These are phyloP conservation scores for Rhodinocichla rosea DNA, from an alignment of 2,113 vertebrate genomes.

Conservation along the genomic window DNA sequence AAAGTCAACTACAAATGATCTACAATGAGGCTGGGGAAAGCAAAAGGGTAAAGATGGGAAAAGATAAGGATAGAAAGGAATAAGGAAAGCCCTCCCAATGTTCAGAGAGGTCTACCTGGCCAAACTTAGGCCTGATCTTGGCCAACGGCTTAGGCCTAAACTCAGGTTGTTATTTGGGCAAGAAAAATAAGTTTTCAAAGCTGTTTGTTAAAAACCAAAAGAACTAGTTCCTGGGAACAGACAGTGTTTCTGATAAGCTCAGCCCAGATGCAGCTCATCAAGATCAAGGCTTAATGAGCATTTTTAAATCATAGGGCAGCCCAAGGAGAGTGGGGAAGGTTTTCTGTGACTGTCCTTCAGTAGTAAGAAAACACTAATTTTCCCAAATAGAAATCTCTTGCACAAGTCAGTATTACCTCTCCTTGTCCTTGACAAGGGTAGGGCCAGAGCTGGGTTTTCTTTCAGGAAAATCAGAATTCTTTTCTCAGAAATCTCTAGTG, in stretches of 20 bases:
- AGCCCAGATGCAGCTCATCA: not conserved
- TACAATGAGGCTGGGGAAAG: not conserved
- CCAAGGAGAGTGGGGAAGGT: rapidly evolving
- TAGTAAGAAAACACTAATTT: not conserved
- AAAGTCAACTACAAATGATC: not conserved
- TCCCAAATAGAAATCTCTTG: not conserved
- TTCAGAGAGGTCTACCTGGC: not conserved
- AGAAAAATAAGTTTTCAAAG: not conserved
- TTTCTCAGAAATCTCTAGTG: not conserved
- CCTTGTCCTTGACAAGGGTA: not conserved
- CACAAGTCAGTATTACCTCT: not conserved
- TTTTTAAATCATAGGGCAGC: rapidly evolving
- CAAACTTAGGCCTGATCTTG: not conserved
- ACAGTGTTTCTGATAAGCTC: not conserved
- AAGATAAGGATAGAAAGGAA: not conserved
- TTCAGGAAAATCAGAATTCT: not conserved
- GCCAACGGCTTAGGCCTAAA: not conserved
- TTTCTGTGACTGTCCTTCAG: not conserved
- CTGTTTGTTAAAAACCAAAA: not conserved
- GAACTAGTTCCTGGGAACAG: not conserved
- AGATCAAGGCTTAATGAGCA: not conserved
- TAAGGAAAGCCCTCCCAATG: not conserved
- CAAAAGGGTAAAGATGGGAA: not conserved
- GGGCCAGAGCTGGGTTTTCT: not conserved
- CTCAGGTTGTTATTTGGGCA: not conserved